Percentiles rank a stretch among this genome's conserved stretches.
Evolutionary conservation across 1,140 invertebrate species (phyloP).

Genomic region (Pogonus chalceus): DNA sequence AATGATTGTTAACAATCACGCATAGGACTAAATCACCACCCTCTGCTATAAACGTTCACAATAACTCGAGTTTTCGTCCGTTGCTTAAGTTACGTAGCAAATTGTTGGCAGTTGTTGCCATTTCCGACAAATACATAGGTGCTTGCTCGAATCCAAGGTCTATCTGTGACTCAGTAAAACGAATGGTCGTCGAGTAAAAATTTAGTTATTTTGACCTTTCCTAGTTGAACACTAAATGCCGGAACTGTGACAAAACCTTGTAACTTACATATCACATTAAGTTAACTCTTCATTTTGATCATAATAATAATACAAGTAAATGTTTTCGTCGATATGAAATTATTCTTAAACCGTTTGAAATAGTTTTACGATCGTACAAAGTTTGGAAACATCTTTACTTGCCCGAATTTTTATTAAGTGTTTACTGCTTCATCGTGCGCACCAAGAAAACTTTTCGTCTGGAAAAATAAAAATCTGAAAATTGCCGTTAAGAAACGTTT

Average conservation of each 20-base stretch:
- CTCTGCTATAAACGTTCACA: too few species aligned
- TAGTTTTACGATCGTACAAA: background rate
- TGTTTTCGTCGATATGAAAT: too few species aligned
- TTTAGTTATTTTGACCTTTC: conserved; percentile 3
- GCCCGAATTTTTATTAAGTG: background rate
- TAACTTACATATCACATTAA: too few species aligned
- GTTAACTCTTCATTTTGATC: too few species aligned
- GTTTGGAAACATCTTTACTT: background rate
- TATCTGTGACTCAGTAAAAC: conserved; percentile 10
- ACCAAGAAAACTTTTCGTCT: background rate
- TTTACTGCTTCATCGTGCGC: background rate
- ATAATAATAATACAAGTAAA: too few species aligned
- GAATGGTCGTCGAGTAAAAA: background rate
- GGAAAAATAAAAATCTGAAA: background rate
- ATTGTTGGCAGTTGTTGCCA: background rate
- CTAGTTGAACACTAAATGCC: background rate
- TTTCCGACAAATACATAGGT: conserved; percentile 9
- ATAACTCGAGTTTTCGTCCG: background rate
- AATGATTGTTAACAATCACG: too few species aligned
- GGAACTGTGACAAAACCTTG: background rate
- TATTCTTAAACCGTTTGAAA: too few species aligned
- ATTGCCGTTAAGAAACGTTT: background rate
- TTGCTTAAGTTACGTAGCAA: background rate
- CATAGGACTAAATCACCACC: too few species aligned
- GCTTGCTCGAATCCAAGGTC: conserved; percentile 13